Conservation (phyloP, 2,888 invertebrate species). For the Ernsta delagoae region DNA sequence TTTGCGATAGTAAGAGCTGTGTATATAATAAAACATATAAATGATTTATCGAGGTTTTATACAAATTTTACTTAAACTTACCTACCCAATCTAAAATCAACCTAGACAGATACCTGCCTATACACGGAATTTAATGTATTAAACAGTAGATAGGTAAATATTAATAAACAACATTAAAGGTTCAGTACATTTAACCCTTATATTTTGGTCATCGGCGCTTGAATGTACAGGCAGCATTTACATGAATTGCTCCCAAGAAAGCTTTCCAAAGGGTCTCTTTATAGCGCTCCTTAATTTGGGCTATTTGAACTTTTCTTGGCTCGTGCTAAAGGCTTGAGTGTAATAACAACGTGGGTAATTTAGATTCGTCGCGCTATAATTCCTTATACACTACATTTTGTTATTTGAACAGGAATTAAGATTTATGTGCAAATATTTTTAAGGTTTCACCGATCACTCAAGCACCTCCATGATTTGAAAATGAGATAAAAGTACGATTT, state of each 20-base stretch:
- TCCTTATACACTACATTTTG: background rate
- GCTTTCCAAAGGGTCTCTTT: conserved; percentile 66
- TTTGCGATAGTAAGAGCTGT: no score
- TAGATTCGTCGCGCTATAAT: conserved; percentile 1
- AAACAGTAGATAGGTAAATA: no score
- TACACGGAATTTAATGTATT: no score
- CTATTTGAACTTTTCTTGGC: conserved; percentile 37
- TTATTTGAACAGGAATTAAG: background rate
- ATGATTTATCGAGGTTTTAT: no score
- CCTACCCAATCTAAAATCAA: no score
- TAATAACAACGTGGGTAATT: conserved; percentile 28
- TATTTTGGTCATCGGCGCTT: conserved; percentile 64
- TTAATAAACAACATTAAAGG: background rate
- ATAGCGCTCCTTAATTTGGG: conserved; percentile 37
- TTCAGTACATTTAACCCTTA: conserved; percentile 8
- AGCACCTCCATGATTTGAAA: no score
- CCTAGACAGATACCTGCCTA: no score
- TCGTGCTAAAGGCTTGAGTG: conserved; percentile 31
- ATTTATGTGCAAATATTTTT: background rate
- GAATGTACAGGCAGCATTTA: conserved; percentile 53
- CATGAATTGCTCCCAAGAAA: conserved; percentile 73
- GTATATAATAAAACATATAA: no score
- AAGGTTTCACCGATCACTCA: no score
- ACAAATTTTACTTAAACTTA: no score
- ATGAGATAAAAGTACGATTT: no score